These are phyloP conservation scores for Petrocephalus sullivani DNA, from an alignment of 2,797 vertebrate genomes.

Conservation along the genomic window DNA sequence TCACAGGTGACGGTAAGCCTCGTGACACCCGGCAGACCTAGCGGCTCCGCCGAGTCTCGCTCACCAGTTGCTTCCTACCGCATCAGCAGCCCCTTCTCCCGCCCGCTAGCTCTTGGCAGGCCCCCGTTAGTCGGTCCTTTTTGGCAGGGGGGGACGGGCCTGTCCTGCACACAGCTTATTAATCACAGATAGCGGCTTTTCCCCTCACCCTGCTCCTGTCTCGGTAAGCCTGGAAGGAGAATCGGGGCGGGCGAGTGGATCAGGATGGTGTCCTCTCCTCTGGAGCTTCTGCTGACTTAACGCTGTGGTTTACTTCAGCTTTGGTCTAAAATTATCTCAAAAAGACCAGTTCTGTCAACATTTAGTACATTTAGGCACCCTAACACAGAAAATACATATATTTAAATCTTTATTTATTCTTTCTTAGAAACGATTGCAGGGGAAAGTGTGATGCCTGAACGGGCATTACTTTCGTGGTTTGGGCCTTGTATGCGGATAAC, in stretches of 20 bases:
- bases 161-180: not conserved
- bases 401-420: not conserved
- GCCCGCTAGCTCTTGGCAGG: not conserved
- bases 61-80: not conserved
- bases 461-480: not conserved
- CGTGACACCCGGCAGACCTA: not conserved
- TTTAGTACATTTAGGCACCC: not conserved
- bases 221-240: not conserved
- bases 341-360: not conserved
- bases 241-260: not conserved
- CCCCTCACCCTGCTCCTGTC: too few species aligned
- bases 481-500: not conserved
- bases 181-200: not conserved
- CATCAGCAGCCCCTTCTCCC: not conserved
- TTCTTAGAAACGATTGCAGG: not conserved
- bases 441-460: not conserved
- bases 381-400: not conserved
- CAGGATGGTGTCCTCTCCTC: not conserved
- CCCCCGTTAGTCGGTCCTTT: not conserved
- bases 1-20: not conserved
- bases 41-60: not conserved
- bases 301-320: not conserved
- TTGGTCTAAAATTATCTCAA: not conserved
- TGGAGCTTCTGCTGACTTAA: not conserved
- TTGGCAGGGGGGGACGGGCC: not conserved